Evolutionary conservation across 1,140 invertebrate genomes (phyloP).

Genomic region (Temnothorax nylanderi): DNA sequence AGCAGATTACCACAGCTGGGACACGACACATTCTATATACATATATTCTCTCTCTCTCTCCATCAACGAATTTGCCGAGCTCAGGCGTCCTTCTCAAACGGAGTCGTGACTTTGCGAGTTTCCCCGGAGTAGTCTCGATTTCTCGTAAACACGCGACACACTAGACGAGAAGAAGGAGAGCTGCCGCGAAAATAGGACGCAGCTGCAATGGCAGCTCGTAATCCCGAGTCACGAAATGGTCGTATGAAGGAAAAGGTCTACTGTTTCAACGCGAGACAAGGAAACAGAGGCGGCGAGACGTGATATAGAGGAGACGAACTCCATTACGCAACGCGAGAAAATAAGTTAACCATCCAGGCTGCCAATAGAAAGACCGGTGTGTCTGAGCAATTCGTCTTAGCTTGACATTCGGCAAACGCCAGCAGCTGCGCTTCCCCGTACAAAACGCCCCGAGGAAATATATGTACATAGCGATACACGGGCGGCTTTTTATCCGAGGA

Average conservation of each 20-base stretch:
- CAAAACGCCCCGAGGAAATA: slow-evolving; percentile 39
- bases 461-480: slow-evolving; percentile 64
- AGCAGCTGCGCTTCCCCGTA: slow-evolving; percentile 60
- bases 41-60: neutral
- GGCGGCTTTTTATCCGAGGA: slow-evolving; percentile 49
- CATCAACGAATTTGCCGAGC: neutral
- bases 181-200: slow-evolving; percentile 11
- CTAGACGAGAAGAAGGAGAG: neutral
- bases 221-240: slow-evolving; percentile 43
- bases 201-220: slow-evolving; percentile 38
- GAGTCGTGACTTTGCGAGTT: neutral
- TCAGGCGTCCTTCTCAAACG: neutral
- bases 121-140: neutral
- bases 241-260: slow-evolving; percentile 15
- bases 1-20: slow-evolving; percentile 38
- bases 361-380: slow-evolving; percentile 46
- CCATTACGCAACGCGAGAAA: slow-evolving; percentile 49
- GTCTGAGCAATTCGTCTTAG: slow-evolving; percentile 64
- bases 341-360: slow-evolving; percentile 68
- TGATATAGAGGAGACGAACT: slow-evolving; percentile 30
- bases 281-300: neutral
- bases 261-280: neutral
- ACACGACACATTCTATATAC: neutral
- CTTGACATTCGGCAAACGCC: slow-evolving; percentile 35
- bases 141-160: slow-evolving; percentile 57